A percentile compares a stretch with the other conserved stretches of the same genome.
Evolutionary conservation across 2,888 invertebrate species (phyloP).

Genomic region (Actias luna): DNA sequence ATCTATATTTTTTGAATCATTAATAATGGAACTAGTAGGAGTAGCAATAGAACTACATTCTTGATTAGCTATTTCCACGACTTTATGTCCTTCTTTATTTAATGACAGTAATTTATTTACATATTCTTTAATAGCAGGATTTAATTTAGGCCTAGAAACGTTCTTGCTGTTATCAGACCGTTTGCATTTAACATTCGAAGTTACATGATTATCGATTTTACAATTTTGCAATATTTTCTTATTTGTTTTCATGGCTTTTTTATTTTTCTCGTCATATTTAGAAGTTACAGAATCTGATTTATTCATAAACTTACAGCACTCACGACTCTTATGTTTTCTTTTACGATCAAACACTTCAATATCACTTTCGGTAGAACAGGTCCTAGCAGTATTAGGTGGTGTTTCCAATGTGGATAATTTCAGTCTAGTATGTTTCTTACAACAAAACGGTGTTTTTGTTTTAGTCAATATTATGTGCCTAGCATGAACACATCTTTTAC

Average conservation of each 20-base stretch:
- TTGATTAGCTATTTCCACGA: conserved; percentile 66
- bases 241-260: not conserved
- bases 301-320: not conserved
- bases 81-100: conserved; percentile 64
- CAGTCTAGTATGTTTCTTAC: conserved; percentile 21
- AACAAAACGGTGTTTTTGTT: conserved; percentile 21
- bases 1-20: conserved; percentile 55
- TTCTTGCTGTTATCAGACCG: not conserved
- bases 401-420: conserved; percentile 30
- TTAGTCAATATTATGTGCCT: conserved; percentile 27
- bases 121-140: conserved; percentile 67
- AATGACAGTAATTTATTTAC: conserved; percentile 63
- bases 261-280: not conserved
- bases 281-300: not conserved
- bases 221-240: not conserved
- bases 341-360: conserved; percentile 21
- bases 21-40: conserved; percentile 71
- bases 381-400: conserved; percentile 54
- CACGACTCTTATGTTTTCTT: conserved; percentile 16
- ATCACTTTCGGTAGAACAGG: conserved; percentile 25
- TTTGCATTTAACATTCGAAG: not conserved
- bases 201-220: not conserved
- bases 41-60: conserved; percentile 73
- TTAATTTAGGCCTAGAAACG: conserved; percentile 31
- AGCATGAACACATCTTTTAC: conserved; percentile 39